These are phyloP conservation scores for fruit fly (Drosophila melanogaster) DNA, from an alignment of 1,140 invertebrate species.

Conservation along the genomic window Release_6_plus_ISO1_MT NT_037436.4:22376001-22376500, in stretches of 20 bases:
- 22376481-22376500: background rate
- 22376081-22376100: constrained; percentile 69
- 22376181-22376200: constrained; percentile 21
- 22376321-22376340: constrained; percentile 70
- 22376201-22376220: background rate
- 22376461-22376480: constrained; percentile 56
- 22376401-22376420: constrained; percentile 62
- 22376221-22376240: constrained; percentile 1
- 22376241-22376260: constrained; percentile 53
- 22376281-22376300: constrained; percentile 65
- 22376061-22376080: constrained; percentile 54
- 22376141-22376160: constrained; percentile 58
- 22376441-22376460: constrained; percentile 71
- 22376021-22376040: constrained; percentile 69
- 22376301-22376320: constrained; percentile 77
- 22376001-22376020: constrained; percentile 27
- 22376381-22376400: constrained; percentile 18
- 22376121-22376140: constrained; percentile 16
- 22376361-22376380: constrained; percentile 32
- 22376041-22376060: constrained; percentile 51
- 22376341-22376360: constrained; percentile 48
- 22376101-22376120: constrained; percentile 57
- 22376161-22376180: constrained; percentile 72
- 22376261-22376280: constrained; percentile 24
- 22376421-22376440: constrained; percentile 81